phyloP scores from a whole-genome alignment of 2,888 invertebrate genomes.

The Xiphydria camelus region DNA sequence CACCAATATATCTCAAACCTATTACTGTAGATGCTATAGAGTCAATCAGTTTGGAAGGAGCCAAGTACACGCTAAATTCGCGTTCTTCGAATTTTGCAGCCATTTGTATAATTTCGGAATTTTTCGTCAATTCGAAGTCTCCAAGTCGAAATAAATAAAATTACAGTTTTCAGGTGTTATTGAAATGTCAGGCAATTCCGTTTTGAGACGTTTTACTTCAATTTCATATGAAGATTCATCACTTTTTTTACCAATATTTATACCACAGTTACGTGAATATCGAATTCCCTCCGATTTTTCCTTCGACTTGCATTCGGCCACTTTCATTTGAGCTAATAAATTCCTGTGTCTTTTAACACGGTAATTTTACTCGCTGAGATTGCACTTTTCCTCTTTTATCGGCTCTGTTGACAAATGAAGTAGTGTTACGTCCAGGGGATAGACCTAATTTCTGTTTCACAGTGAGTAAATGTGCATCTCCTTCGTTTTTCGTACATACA shows the following conservation, averaged over 20 bases:
- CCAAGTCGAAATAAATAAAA: conserved; percentile 9
- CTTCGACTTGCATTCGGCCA: too few relatives aligned
- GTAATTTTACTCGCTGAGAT: conserved; percentile 10
- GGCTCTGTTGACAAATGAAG: conserved; percentile 1
- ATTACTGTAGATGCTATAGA: conserved; percentile 3
- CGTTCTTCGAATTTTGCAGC: conserved; percentile 3
- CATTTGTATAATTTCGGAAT: too few relatives aligned
- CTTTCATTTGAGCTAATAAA: too few relatives aligned
- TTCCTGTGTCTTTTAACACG: too few relatives aligned
- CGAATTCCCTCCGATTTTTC: not conserved
- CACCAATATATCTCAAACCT: conserved; percentile 5
- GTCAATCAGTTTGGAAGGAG: not conserved
- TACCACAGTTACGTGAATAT: too few relatives aligned
- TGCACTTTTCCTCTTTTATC: conserved; percentile 10
- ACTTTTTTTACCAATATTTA: too few relatives aligned
- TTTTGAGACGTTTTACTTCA: too few relatives aligned
- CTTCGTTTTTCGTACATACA: conserved; percentile 20
- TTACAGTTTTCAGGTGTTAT: too few relatives aligned
- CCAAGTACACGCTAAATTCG: conserved; percentile 8
- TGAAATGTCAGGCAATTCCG: too few relatives aligned
- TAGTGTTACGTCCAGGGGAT: conserved; percentile 19
- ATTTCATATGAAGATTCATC: too few relatives aligned
- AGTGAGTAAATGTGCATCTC: conserved; percentile 12
- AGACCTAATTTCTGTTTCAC: conserved; percentile 14
- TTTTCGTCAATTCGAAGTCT: too few relatives aligned